Evolutionary conservation across 2,113 vertebrate species (phyloP).

Genomic region (Crotalus tigris): DNA sequence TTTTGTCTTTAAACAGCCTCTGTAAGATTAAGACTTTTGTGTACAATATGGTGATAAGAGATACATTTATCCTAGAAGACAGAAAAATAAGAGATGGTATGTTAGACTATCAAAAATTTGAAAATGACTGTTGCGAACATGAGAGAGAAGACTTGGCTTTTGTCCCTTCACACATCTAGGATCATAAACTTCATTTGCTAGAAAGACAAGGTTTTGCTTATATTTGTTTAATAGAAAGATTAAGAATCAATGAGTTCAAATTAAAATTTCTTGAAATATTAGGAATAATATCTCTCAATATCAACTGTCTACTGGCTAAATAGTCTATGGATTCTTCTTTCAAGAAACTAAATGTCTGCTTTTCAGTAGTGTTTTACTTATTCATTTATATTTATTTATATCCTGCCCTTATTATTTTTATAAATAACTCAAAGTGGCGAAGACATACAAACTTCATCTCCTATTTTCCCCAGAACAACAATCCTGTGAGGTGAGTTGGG

Average conservation of each 20-base stretch:
- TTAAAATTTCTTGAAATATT: not conserved
- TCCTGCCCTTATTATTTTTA: not conserved
- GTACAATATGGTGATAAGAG: not conserved
- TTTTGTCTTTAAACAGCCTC: not conserved
- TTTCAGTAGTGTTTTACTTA: not conserved
- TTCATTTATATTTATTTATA: not conserved
- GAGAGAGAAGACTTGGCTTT: not conserved
- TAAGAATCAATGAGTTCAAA: not conserved
- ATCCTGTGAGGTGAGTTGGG: not conserved
- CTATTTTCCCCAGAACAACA: not conserved
- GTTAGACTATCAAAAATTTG: not conserved
- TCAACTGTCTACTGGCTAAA: not conserved
- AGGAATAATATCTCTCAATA: not conserved
- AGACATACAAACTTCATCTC: not conserved
- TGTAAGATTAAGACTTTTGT: not conserved
- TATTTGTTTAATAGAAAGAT: not conserved
- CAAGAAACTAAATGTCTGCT: not conserved
- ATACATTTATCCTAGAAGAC: not conserved
- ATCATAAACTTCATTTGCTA: not conserved
- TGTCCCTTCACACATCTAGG: not conserved
- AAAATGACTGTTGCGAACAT: not conserved
- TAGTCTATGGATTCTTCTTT: not conserved
- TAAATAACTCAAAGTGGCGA: not conserved
- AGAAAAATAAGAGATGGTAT: not conserved
- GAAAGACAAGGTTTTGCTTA: not conserved